Percentiles rank a stretch among this genome's conserved stretches.
Conservation (phyloP, 2,888 invertebrate genomes). For the Spilosoma lubricipeda region DNA sequence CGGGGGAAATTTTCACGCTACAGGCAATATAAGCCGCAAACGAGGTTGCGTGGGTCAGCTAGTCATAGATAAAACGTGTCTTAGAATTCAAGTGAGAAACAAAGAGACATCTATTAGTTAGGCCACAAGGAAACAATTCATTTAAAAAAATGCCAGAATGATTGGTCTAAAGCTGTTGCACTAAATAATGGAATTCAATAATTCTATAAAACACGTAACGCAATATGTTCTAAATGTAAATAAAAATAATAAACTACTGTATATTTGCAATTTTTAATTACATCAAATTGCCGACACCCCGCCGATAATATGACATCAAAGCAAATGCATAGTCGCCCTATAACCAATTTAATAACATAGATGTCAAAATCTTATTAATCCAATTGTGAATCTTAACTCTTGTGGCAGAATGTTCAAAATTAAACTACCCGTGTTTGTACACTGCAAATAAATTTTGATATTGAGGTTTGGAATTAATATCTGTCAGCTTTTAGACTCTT, state of each 20-base stretch:
- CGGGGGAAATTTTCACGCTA: too few relatives aligned
- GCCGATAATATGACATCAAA: constrained; percentile 75
- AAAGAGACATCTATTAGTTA: too few relatives aligned
- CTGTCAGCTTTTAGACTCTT: constrained; percentile 69
- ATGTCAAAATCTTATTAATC: neutral
- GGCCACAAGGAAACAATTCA: too few relatives aligned
- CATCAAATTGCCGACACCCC: constrained; percentile 65
- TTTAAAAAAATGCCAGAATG: too few relatives aligned
- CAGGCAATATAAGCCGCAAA: too few relatives aligned
- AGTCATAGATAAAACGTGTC: too few relatives aligned
- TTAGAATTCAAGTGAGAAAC: too few relatives aligned
- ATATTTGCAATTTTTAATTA: constrained; percentile 65
- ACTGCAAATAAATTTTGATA: constrained; percentile 35
- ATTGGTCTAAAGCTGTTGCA: too few relatives aligned
- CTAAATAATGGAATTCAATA: neutral
- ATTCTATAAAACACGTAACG: neutral
- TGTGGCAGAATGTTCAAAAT: neutral
- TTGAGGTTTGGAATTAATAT: constrained; percentile 75
- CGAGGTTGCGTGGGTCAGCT: too few relatives aligned
- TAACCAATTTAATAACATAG: constrained; percentile 16
- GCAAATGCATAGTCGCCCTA: constrained; percentile 60
- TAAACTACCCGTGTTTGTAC: neutral
- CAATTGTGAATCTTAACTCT: neutral
- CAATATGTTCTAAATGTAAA: neutral
- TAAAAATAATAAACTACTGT: constrained; percentile 24